phyloP scores from a whole-genome alignment of 92 coral and sea anemone species.

The Parazoanthus darwini region DNA sequence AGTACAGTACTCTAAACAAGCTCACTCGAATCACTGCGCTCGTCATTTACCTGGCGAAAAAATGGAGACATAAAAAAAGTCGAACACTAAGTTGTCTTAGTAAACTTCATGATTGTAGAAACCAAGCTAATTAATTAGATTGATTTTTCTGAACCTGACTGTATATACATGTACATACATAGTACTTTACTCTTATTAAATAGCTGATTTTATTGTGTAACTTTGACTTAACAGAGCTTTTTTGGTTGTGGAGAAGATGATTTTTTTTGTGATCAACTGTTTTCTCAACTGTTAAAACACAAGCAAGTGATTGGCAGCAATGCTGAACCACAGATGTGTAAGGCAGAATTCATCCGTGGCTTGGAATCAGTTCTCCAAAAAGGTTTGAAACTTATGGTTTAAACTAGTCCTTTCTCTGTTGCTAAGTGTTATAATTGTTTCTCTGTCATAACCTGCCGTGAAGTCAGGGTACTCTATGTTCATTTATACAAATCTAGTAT shows the following conservation, averaged over 20 bases:
- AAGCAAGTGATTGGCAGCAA: conserved; percentile 8
- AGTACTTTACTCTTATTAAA: too few relatives aligned
- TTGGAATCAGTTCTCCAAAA: conserved; percentile 2
- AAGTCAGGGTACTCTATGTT: not conserved
- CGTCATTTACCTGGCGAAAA: too few relatives aligned
- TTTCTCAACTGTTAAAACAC: conserved; percentile 36
- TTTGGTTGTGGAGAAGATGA: conserved; percentile 16
- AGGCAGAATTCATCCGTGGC: conserved; percentile 4
- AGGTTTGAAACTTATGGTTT: not conserved
- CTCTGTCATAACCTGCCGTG: not conserved
- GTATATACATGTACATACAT: too few relatives aligned
- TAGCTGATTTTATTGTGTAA: not conserved
- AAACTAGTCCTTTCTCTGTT: not conserved
- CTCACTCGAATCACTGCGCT: too few relatives aligned
- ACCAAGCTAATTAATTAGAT: too few relatives aligned
- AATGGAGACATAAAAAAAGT: too few relatives aligned
- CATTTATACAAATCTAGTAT: too few relatives aligned
- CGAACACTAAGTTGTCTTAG: too few relatives aligned
- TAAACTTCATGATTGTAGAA: too few relatives aligned
- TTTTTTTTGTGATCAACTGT: conserved; percentile 52
- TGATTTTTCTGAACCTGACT: too few relatives aligned
- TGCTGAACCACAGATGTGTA: not conserved
- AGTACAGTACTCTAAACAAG: too few relatives aligned
- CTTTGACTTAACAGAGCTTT: conserved; percentile 6
- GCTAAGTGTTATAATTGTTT: too few relatives aligned